Conservation (phyloP, 2,888 invertebrate species). For the Dryadula phaetusa region DNA sequence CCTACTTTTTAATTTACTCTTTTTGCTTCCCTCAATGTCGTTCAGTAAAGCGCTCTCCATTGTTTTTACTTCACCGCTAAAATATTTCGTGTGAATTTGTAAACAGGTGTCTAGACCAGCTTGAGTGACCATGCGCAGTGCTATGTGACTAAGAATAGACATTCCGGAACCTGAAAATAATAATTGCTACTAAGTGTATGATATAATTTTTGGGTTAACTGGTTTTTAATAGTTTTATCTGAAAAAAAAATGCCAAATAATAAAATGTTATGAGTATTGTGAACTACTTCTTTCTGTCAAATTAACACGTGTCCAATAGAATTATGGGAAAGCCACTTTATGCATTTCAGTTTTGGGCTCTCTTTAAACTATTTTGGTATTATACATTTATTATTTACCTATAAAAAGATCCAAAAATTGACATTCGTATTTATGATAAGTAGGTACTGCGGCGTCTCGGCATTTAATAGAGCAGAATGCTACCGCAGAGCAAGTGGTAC, state of each 20-base stretch:
- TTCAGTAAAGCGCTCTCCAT: slow-evolving; percentile 63
- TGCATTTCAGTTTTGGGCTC: background rate
- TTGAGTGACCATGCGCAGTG: slow-evolving; percentile 91
- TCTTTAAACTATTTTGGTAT: background rate
- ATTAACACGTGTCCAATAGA: no score
- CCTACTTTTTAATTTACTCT: slow-evolving; percentile 72
- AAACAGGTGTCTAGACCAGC: slow-evolving; percentile 79
- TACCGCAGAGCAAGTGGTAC: slow-evolving; percentile 89
- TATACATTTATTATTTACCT: slow-evolving; percentile 70
- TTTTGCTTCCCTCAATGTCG: slow-evolving; percentile 73
- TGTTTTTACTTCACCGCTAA: slow-evolving; percentile 63
- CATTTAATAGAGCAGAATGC: slow-evolving; percentile 90
- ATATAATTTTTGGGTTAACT: background rate
- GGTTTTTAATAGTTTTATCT: no score
- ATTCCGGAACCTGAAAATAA: slow-evolving; percentile 87
- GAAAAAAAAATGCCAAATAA: no score
- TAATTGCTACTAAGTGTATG: slow-evolving; percentile 3
- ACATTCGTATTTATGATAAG: slow-evolving; percentile 91
- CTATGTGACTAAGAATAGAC: slow-evolving; percentile 90
- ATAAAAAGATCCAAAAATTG: slow-evolving; percentile 89
- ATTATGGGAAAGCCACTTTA: no score
- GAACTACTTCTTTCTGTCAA: no score
- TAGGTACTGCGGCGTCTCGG: slow-evolving; percentile 84
- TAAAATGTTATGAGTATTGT: no score
- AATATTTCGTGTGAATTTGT: slow-evolving; percentile 74